Evolutionary conservation across 2,797 vertebrate genomes (phyloP).

Genomic region (Peromyscus nudipes): DNA sequence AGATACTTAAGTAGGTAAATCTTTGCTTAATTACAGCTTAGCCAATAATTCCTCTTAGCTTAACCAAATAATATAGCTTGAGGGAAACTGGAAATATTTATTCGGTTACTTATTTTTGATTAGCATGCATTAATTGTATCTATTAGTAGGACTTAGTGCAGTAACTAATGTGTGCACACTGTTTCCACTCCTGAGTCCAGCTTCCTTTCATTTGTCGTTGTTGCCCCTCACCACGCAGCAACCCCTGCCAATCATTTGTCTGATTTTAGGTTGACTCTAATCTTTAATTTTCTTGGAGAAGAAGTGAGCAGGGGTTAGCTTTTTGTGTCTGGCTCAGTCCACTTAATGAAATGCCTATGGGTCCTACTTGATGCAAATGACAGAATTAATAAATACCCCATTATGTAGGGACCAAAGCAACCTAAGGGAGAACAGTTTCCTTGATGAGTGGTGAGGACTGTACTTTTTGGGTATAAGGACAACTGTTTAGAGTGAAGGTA

Average conservation of each 20-base stretch:
- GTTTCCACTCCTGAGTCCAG: rapidly evolving
- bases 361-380: background rate
- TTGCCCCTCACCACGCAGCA: background rate
- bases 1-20: slow-evolving; percentile 30
- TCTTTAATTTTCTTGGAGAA: background rate
- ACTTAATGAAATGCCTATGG: background rate
- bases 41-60: slow-evolving; percentile 1
- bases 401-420: background rate
- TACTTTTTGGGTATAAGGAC: background rate
- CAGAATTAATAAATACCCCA: background rate
- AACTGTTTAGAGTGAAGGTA: background rate
- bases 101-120: background rate
- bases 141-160: background rate
- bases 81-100: background rate
- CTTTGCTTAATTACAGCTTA: slow-evolving; percentile 52
- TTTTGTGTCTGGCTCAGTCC: background rate
- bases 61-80: background rate
- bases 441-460: background rate
- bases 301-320: background rate
- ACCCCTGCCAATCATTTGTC: background rate
- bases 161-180: background rate
- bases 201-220: background rate
- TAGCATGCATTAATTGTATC: background rate
- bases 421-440: background rate
- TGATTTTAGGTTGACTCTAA: background rate